These are phyloP conservation scores for Antheraea pernyi DNA, from an alignment of 1,140 invertebrate species.

Conservation along the genomic window DNA sequence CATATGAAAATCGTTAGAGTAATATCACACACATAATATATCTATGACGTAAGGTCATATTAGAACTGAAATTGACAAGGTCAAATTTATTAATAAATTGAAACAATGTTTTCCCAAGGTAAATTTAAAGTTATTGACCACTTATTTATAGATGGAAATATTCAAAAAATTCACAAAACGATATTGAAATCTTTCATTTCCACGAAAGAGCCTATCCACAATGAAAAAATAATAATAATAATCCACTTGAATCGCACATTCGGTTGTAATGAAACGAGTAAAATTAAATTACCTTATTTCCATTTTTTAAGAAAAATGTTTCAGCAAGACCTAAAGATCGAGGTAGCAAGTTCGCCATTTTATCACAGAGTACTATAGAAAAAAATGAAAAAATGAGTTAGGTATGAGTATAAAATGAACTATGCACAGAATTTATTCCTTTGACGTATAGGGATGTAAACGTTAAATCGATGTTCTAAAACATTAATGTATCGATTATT, in stretches of 20 bases:
- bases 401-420: too few species aligned
- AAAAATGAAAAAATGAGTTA: background rate
- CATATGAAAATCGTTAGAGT: constrained; percentile 12
- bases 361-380: constrained; percentile 39
- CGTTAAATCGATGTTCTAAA: too few species aligned
- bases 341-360: constrained; percentile 86
- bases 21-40: constrained; percentile 8
- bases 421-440: background rate
- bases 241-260: too few species aligned
- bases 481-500: too few species aligned
- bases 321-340: constrained; percentile 82
- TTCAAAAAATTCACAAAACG: background rate
- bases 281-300: constrained; percentile 80
- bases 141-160: constrained; percentile 20
- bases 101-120: constrained; percentile 1
- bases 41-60: constrained; percentile 64
- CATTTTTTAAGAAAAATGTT: constrained; percentile 81
- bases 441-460: too few species aligned
- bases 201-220: background rate
- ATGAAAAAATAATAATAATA: background rate
- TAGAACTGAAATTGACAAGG: constrained; percentile 56
- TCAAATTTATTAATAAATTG: constrained; percentile 60
- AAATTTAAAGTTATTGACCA: constrained; percentile 8
- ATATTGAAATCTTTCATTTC: background rate
- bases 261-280: background rate